Base-by-base conservation (phyloP, 1,140 invertebrate genomes). In the Ylistrum balloti region DNA sequence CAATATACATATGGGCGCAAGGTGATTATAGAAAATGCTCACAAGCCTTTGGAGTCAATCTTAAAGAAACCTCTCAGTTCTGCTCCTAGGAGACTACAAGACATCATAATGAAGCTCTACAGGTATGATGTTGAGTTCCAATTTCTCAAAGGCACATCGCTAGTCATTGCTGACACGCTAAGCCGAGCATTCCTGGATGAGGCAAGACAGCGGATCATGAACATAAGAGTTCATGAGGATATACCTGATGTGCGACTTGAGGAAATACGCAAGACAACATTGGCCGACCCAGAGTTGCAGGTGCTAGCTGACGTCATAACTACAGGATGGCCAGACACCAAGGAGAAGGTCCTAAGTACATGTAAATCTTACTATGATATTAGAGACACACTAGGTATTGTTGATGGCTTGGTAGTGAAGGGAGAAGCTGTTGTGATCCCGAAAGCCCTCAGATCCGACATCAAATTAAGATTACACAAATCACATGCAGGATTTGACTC, bases 41-140 rank as follows among this genome's bases (percentile, higher is more conserved):
- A 96, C 91, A 95, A 95, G 88, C 95, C 89, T 96, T 5, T 38
- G 35, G 94, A 95, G 34, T 28, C 95, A 35, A 41, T 41, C 32
- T 96, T 97, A 87, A 93, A 95, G 88, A 97, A 96, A 91, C 94
- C 93, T 0, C 45, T 94, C 0, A 88, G 88, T 35, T 35, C 45
- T n/a, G n/a, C n/a, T n/a, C n/a, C n/a, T n/a, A n/a, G n/a, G n/a
- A n/a, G n/a, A n/a, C n/a, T n/a, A n/a, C n/a, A n/a, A n/a, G n/a
- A n/a, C n/a, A n/a, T n/a, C 13, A 91, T 93, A n/a, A n/a, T n/a
- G n/a, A n/a, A n/a, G n/a, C n/a, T n/a, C n/a, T n/a, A n/a, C n/a
- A n/a, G n/a, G n/a, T n/a, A n/a, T n/a, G n/a, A n/a, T n/a, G n/a
- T n/a, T n/a, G n/a, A 93, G 13, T 38, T 38, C 13, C 33, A 86